Evolutionary conservation across 2,888 invertebrate species (phyloP).

Genomic region (Polietes domitor): DNA sequence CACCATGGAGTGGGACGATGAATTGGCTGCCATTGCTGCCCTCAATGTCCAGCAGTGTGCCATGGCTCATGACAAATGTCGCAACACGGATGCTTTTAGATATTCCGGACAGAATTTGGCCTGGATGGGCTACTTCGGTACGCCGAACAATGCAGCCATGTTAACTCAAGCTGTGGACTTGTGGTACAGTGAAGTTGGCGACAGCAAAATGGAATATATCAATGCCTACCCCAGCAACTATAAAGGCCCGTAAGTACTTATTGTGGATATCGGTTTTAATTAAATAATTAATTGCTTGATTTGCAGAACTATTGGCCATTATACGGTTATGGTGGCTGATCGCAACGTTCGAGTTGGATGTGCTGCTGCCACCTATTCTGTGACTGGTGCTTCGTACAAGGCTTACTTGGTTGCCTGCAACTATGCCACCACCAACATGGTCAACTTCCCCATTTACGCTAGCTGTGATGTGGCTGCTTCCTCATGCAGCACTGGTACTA

Average conservation of each 20-base stretch:
- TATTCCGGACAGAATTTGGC: slow-evolving; percentile 75
- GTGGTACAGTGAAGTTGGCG: slow-evolving; percentile 72
- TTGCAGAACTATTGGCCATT: slow-evolving; percentile 71
- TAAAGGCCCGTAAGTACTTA: slow-evolving; percentile 33
- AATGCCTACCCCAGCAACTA: slow-evolving; percentile 65
- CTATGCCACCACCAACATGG: slow-evolving; percentile 71
- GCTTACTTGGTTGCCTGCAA: slow-evolving; percentile 72
- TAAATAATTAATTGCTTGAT: background rate
- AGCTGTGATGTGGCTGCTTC: slow-evolving; percentile 68
- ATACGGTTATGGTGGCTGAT: slow-evolving; percentile 73
- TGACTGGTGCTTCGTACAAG: background rate
- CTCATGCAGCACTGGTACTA: slow-evolving; percentile 69
- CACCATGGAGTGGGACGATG: slow-evolving; percentile 74
- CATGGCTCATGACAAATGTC: slow-evolving; percentile 73
- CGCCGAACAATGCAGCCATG: background rate
- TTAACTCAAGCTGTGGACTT: slow-evolving; percentile 40
- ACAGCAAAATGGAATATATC: slow-evolving; percentile 65
- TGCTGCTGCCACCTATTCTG: slow-evolving; percentile 57
- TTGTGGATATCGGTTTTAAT: background rate
- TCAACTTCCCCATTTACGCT: slow-evolving; percentile 71
- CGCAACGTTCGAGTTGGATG: slow-evolving; percentile 74
- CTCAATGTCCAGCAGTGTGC: slow-evolving; percentile 73
- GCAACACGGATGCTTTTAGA: slow-evolving; percentile 71
- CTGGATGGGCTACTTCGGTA: slow-evolving; percentile 45
- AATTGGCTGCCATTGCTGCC: slow-evolving; percentile 73